Conservation (phyloP, 2,797 vertebrate species). For the Paramormyrops hopkinsi region DNA sequence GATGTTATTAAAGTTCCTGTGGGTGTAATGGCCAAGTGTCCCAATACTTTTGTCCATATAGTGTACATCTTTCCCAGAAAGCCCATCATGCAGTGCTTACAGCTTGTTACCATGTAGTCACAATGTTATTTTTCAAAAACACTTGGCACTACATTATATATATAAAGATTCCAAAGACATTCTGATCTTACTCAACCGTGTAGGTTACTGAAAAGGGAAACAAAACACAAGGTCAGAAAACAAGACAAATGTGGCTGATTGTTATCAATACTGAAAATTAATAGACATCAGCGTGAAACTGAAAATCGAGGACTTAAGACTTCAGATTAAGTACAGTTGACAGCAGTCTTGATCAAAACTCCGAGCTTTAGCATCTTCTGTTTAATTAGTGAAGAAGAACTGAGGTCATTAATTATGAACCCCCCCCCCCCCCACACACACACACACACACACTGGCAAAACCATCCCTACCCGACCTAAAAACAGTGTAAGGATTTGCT, state of each 20-base stretch:
- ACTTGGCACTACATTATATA: background rate
- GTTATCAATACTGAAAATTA: background rate
- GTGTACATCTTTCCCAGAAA: background rate
- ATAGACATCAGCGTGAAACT: background rate
- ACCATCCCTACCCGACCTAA: background rate
- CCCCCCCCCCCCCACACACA: background rate
- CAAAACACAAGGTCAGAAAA: background rate
- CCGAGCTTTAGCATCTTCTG: background rate
- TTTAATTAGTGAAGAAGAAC: background rate
- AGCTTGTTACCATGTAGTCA: background rate
- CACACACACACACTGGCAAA: background rate
- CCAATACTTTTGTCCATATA: background rate
- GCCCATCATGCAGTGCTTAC: background rate
- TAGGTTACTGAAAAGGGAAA: background rate
- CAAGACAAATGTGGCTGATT: background rate
- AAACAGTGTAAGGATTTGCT: background rate
- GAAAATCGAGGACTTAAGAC: background rate
- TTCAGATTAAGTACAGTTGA: background rate
- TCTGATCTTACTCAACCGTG: background rate
- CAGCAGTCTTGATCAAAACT: background rate
- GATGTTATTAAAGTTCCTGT: background rate
- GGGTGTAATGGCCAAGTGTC: background rate
- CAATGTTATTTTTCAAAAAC: background rate
- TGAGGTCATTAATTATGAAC: background rate
- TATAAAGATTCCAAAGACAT: background rate